Evolutionary conservation across 35 echinoderm and acorn worm species (phyloP).

Genomic region (Nesometra sesokonis): DNA sequence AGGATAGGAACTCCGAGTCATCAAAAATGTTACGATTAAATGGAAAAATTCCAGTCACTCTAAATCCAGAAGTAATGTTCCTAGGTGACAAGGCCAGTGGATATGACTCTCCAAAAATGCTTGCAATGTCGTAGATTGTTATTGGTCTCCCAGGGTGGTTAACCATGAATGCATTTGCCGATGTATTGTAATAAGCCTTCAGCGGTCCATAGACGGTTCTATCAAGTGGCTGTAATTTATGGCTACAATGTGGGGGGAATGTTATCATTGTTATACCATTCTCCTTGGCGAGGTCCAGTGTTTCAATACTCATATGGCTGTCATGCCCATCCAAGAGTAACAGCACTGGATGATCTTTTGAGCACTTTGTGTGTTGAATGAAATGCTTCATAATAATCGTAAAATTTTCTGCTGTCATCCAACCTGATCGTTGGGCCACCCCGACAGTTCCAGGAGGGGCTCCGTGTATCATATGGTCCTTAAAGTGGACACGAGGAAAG

Average conservation of each 20-base stretch:
- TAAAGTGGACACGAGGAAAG: not conserved
- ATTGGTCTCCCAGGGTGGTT: not conserved
- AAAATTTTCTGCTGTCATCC: not conserved
- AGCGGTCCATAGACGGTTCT: not conserved
- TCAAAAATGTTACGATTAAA: constrained; percentile 9
- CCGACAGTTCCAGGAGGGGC: not conserved
- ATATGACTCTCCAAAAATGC: no score
- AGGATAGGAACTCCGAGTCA: not conserved
- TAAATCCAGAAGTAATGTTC: constrained; percentile 9
- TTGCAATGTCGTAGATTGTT: constrained; percentile 21
- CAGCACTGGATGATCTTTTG: not conserved
- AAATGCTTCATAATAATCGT: not conserved
- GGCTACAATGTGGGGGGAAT: not conserved
- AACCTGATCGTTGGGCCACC: not conserved
- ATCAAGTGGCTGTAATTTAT: not conserved
- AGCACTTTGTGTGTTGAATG: not conserved
- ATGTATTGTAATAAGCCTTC: not conserved
- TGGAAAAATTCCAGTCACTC: constrained; percentile 10
- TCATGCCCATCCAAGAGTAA: no score
- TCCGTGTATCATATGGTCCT: not conserved
- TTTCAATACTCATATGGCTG: not conserved
- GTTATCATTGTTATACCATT: not conserved
- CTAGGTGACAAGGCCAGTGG: no score
- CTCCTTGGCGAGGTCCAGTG: not conserved
- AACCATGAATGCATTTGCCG: not conserved